A percentile compares a stretch with the other conserved stretches of the same genome.
Evolutionary conservation across 2,888 invertebrate genomes (phyloP).

Genomic region (Apotomis betuletana): DNA sequence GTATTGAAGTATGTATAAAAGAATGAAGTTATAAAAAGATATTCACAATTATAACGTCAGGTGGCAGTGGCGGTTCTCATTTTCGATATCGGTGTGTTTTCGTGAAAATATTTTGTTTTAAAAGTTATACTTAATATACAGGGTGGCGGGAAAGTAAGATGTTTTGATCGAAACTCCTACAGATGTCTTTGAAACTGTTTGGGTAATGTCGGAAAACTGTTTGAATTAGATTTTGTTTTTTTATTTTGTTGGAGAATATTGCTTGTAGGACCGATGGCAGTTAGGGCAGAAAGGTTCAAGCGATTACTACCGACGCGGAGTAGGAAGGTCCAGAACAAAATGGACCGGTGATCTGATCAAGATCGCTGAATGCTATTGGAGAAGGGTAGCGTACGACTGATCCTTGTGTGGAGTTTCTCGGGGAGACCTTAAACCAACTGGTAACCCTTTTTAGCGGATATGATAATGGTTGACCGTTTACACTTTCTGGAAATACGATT

Average conservation of each 20-base stretch:
- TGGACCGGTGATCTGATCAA: no score
- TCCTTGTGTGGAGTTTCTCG: no score
- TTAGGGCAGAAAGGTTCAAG: no score
- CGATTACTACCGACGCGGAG: no score
- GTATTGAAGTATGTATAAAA: slow-evolving; percentile 31
- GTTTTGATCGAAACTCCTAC: slow-evolving; percentile 33
- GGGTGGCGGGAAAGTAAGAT: slow-evolving; percentile 52
- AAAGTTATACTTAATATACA: slow-evolving; percentile 57
- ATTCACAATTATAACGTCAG: slow-evolving; percentile 74
- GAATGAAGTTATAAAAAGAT: slow-evolving; percentile 50
- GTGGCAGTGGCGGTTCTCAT: slow-evolving; percentile 67
- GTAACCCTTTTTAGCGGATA: no score
- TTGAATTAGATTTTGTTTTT: neutral
- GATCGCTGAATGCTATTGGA: no score
- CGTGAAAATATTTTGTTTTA: slow-evolving; percentile 58
- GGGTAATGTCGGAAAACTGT: neutral
- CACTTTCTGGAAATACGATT: no score
- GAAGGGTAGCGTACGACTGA: no score
- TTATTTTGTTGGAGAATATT: neutral
- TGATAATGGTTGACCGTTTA: no score
- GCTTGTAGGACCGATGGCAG: no score
- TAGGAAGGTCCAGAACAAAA: no score
- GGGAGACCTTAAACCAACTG: no score
- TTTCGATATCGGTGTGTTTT: slow-evolving; percentile 58
- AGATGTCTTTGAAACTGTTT: slow-evolving; percentile 12